Evolutionary conservation across 2,797 vertebrate genomes (phyloP).

Genomic region (Simalia tracyae): DNA sequence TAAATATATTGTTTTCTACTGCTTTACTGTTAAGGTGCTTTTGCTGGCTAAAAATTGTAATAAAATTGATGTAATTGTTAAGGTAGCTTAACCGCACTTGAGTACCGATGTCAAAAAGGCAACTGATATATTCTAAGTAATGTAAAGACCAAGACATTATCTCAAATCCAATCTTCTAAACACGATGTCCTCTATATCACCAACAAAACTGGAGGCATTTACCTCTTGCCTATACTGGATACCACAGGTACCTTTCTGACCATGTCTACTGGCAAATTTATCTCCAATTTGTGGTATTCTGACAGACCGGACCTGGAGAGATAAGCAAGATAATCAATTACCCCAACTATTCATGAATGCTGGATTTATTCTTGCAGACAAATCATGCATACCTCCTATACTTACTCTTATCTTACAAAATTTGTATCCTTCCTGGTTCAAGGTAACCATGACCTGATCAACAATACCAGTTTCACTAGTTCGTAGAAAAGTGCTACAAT

Average conservation of each 20-base stretch:
- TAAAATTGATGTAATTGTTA: neutral
- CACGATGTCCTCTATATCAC: neutral
- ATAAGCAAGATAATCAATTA: constrained; percentile 37
- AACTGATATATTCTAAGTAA: neutral
- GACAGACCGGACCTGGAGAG: constrained; percentile 90
- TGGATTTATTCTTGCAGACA: neutral
- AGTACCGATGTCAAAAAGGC: neutral
- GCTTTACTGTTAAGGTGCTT: neutral
- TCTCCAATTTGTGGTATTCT: constrained; percentile 98
- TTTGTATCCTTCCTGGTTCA: constrained; percentile 99
- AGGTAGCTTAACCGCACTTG: neutral
- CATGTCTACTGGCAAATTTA: constrained; percentile 97
- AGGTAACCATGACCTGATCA: constrained; percentile 98
- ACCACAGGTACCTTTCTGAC: constrained; percentile 97
- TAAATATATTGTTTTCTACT: neutral
- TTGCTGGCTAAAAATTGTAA: neutral
- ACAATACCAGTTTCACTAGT: constrained; percentile 98
- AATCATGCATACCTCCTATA: rapidly evolving
- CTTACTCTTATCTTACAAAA: constrained; percentile 98
- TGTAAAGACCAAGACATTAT: too few species aligned
- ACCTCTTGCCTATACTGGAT: constrained; percentile 99
- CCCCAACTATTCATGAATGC: neutral
- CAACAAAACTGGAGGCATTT: constrained; percentile 14
- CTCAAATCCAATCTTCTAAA: neutral
- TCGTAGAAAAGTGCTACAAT: constrained; percentile 95